Percentiles rank a stretch among this genome's conserved stretches.
Evolutionary conservation across 2,888 invertebrate genomes (phyloP).

Genomic region (Schrankia costaestrigalis): DNA sequence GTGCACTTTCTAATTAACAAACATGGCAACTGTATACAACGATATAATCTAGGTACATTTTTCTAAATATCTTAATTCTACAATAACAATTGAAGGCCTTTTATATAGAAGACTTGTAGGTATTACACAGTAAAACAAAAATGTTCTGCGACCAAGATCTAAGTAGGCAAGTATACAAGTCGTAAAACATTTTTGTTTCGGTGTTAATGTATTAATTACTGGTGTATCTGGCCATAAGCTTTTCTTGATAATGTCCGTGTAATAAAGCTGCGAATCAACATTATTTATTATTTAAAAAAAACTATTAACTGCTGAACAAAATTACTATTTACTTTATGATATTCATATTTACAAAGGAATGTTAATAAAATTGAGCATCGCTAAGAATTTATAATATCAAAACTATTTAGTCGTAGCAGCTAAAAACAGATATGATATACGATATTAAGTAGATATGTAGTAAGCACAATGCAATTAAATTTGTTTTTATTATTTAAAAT

Average conservation of each 20-base stretch:
- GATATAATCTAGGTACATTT: slow-evolving; percentile 42
- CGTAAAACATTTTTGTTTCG: too few species aligned
- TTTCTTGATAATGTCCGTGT: too few species aligned
- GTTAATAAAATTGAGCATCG: slow-evolving; percentile 57
- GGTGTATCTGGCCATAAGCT: too few species aligned
- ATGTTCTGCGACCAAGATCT: too few species aligned
- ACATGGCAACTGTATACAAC: slow-evolving; percentile 61
- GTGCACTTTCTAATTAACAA: slow-evolving; percentile 49
- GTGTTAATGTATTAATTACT: too few species aligned
- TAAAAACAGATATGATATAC: slow-evolving; percentile 27
- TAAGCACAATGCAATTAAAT: slow-evolving; percentile 11
- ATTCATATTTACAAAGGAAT: too few species aligned
- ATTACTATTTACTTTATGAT: too few species aligned
- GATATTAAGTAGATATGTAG: slow-evolving; percentile 27
- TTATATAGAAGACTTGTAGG: slow-evolving; percentile 50
- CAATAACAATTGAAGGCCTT: slow-evolving; percentile 57
- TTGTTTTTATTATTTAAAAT: too few species aligned
- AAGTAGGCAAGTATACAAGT: too few species aligned
- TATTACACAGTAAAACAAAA: not conserved
- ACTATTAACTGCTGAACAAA: too few species aligned
- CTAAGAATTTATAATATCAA: slow-evolving; percentile 30
- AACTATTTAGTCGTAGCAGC: slow-evolving; percentile 15
- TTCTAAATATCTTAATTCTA: slow-evolving; percentile 38
- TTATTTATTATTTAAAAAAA: too few species aligned
- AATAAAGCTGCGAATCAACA: too few species aligned